Evolutionary conservation across 2,797 vertebrate genomes (phyloP), one percentile per base, ranked within the genome.

Genomic region (Spinus olivaceus): DNA sequence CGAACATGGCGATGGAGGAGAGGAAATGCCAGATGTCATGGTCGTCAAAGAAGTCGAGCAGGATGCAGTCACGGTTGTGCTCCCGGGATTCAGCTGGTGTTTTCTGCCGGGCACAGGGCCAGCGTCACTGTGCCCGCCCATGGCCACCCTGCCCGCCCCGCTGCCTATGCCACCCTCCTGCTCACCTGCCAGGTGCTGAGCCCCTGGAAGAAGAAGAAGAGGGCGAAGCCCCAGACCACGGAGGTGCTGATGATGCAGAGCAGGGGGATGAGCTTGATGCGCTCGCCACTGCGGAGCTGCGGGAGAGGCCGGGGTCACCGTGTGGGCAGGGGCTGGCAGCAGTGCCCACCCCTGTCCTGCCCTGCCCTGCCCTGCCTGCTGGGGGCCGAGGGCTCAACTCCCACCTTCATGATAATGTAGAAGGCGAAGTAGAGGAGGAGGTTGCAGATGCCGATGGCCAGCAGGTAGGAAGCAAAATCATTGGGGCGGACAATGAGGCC

Each of bases 11-110:
- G 12, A 99, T 99, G 94, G 99, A 99, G 49, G 99, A 99, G 61
- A 99, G 98, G 90, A 99, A 99, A 97, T 99, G 99, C 99, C 99
- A 99, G 95, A 99, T 99, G 96, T 99, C 99, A 0, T 99, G 99
- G 97, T 99, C 99, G 0, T 99, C 99, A 4, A 99, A 99, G 97
- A 99, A 99, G 14, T 98, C 98, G 1, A 99, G 98, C 91, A 99
- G 97, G 96, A 99, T 99, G 84, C 99, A 99, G 94, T 99, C 98
- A 1, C 99, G 98, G 97, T 99, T 99, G 98, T 99, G 99, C 89
- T 99, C 99, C 10, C 99, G 98, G 5, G 99, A 99, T 97, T 99
- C 99, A 0, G 99, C 99, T 0, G 99, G 99, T 0, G 99, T 99
- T 99, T 99, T 99, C 99, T 99, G 97, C 22, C 5, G 12, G 25